A percentile compares a stretch with the other conserved stretches of the same genome.
phyloP scores from a whole-genome alignment of 2,797 vertebrate species.

The Lacerta bilineata region DNA sequence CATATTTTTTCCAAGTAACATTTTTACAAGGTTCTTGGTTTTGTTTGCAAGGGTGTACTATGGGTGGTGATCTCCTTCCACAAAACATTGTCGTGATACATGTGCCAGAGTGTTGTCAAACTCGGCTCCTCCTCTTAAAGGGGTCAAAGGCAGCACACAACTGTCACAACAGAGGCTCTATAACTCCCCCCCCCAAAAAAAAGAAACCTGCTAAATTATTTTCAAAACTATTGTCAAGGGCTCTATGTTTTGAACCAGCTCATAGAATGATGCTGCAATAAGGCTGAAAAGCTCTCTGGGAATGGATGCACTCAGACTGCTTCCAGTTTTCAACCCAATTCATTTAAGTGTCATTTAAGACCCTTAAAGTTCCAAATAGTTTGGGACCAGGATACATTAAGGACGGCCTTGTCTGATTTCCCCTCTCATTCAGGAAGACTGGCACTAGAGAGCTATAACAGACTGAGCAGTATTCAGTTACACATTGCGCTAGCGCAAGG shows the following conservation, averaged over 20 bases:
- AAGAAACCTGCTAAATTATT: not conserved
- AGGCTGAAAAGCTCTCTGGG: not conserved
- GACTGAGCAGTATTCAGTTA: no score
- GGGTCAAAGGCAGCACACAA: not conserved
- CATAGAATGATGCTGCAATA: not conserved
- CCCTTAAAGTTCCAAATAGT: no score
- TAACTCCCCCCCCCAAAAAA: no score
- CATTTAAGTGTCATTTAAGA: no score
- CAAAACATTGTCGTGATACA: not conserved
- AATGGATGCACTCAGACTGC: not conserved
- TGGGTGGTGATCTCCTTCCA: not conserved
- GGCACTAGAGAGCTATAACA: no score
- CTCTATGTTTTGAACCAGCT: not conserved
- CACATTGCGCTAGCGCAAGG: no score
- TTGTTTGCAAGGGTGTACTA: not conserved
- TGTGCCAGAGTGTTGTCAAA: not conserved
- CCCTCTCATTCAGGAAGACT: no score
- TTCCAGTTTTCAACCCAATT: no score
- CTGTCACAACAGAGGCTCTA: not conserved
- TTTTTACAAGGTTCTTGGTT: not conserved
- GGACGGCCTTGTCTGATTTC: no score
- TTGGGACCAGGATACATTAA: no score
- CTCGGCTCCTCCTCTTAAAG: not conserved
- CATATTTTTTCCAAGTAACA: no score
- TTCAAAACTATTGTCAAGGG: not conserved